phyloP scores from a whole-genome alignment of 2,888 invertebrate species.

The Venusia cambrica region DNA sequence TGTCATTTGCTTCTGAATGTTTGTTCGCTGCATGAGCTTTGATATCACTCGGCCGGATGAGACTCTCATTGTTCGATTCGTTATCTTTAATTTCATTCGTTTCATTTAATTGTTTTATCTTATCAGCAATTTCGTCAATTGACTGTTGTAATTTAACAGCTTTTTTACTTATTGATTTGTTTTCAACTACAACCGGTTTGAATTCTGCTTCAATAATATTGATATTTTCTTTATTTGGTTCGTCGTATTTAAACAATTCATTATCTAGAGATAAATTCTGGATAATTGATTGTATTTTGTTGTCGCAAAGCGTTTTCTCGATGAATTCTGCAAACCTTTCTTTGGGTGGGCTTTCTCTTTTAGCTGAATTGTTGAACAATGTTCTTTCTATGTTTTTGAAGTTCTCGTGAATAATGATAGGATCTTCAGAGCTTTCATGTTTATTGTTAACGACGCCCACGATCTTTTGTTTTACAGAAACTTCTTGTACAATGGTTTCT shows the following conservation, averaged over 20 bases:
- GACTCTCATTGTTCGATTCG: conserved; percentile 25
- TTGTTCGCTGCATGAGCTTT: conserved; percentile 20
- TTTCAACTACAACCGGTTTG: conserved; percentile 33
- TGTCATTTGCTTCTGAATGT: conserved; percentile 14
- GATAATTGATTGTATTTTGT: conserved; percentile 70
- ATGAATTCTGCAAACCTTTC: conserved; percentile 67
- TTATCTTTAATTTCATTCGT: conserved; percentile 27
- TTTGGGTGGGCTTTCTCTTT: conserved; percentile 70
- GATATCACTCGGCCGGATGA: conserved; percentile 19
- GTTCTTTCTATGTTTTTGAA: conserved; percentile 39
- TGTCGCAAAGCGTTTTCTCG: conserved; percentile 70
- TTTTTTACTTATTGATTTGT: conserved; percentile 44
- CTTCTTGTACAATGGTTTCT: neutral
- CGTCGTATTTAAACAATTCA: conserved; percentile 39
- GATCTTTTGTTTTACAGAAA: neutral
- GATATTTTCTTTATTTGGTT: conserved; percentile 29
- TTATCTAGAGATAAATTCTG: conserved; percentile 67
- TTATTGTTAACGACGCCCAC: conserved; percentile 1
- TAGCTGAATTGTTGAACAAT: conserved; percentile 35
- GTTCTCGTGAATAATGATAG: conserved; percentile 35
- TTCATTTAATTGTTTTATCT: conserved; percentile 43
- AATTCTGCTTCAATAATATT: conserved; percentile 32
- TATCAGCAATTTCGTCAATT: conserved; percentile 52
- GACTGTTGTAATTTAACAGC: conserved; percentile 43
- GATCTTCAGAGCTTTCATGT: conserved; percentile 1